Conservation (phyloP, 2,888 invertebrate species). For the Lasioglossum malachurum region DNA sequence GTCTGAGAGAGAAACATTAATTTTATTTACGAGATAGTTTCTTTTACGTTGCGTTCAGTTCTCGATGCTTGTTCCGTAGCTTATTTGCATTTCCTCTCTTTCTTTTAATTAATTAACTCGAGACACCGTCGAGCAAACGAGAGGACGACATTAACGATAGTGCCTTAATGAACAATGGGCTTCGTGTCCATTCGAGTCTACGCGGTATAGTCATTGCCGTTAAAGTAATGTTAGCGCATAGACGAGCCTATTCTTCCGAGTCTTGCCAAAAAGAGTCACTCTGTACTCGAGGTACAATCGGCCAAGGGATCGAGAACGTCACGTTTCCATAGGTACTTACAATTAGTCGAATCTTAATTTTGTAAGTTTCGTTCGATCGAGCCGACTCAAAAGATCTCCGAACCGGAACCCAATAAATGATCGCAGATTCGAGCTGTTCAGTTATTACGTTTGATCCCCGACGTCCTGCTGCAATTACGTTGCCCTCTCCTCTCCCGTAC, state of each 20-base stretch:
- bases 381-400: slow-evolving; percentile 33
- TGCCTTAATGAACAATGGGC: background rate
- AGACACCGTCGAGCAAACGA: background rate
- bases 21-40: slow-evolving; percentile 28
- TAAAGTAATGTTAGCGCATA: background rate
- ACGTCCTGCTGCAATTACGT: slow-evolving; percentile 33
- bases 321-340: slow-evolving; percentile 44
- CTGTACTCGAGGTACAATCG: slow-evolving; percentile 9
- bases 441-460: slow-evolving; percentile 38
- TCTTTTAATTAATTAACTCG: background rate
- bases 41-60: slow-evolving; percentile 7
- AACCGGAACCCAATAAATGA: slow-evolving; percentile 33
- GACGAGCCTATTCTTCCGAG: slow-evolving; percentile 17
- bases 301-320: slow-evolving; percentile 30
- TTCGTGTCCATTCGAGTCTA: background rate
- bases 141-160: slow-evolving; percentile 13
- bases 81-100: background rate
- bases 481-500: background rate
- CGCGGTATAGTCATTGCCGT: slow-evolving; percentile 5
- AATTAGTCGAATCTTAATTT: slow-evolving; percentile 17
- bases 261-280: slow-evolving; percentile 52
- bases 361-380: slow-evolving; percentile 45
- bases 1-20: slow-evolving; percentile 53
- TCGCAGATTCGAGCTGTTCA: slow-evolving; percentile 33
- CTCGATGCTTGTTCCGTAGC: slow-evolving; percentile 14